Base-by-base conservation (phyloP, 2,888 invertebrate species). In the Latrodectus elegans region DNA sequence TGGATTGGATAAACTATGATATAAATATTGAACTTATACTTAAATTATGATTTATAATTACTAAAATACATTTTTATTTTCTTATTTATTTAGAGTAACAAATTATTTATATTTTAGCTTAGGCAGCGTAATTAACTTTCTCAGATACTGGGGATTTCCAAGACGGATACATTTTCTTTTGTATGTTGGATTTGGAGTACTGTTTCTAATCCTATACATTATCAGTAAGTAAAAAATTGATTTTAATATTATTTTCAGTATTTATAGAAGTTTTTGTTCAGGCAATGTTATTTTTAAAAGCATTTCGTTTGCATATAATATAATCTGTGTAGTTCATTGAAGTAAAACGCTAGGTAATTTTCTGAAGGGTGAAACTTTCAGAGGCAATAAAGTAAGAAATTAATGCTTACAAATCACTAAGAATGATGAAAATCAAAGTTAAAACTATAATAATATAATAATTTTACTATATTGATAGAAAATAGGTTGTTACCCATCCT, bases 101-200 rank as follows among this genome's bases (percentile, higher is more conserved):
- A 38, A 38, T 1, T 3, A 6, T 6, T 38, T 4, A 38, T 38
- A 38, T 38, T 76, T 38, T 38, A 86, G 86, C 26, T 72, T 86
- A 26, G 86, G 86, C 11, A 67, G 71, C 49, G 77, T 86, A 0
- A n/a, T 86, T 9, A 26, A 51, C 17, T 72, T 75, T 51, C 53
- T 86, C 8, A 26, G 81, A 38, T 77, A 68, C 52, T 81, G 71
- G 72, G 86, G 86, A 9, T 81, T 86, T 12, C 86, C 86, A 15
- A 65, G 51, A 15, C 77, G 70, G 6, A 17, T 86, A 38, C 74
- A 76, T 8, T 22, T 86, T 15, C 12, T 70, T 38, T 49, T 81
- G 38, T 86, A 86, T 55, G 64, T 77, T 65, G 65, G 72, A n/a
- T 76, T 86, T 52, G 26, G 71, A 10, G 38, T 81, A 0, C 8